These are phyloP conservation scores for Hippopotamyrus pictus DNA, from an alignment of 2,797 vertebrate species.

Conservation along the genomic window DNA sequence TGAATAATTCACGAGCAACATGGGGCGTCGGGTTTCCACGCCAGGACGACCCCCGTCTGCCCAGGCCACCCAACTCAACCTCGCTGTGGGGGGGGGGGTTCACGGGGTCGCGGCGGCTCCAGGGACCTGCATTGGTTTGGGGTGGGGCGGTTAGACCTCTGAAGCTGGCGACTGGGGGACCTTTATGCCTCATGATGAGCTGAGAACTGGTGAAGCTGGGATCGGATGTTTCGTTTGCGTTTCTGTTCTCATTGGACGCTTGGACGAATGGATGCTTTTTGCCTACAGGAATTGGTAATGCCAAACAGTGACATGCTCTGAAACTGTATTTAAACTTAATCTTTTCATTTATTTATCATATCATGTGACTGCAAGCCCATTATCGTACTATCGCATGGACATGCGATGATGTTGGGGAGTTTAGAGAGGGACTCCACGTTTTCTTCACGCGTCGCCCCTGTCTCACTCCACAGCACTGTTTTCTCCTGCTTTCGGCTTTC, in stretches of 20 bases:
- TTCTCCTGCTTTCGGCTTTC: neutral
- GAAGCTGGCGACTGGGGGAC: neutral
- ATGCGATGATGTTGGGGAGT: constrained; percentile 39
- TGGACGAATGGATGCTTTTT: neutral
- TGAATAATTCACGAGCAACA: constrained; percentile 73
- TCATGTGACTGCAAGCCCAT: constrained; percentile 35
- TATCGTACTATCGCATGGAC: constrained; percentile 51
- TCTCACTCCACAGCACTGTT: neutral
- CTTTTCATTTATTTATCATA: neutral
- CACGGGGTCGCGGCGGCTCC: constrained; percentile 18
- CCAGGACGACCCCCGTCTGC: constrained; percentile 15
- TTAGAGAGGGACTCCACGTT: constrained; percentile 17
- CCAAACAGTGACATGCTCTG: neutral
- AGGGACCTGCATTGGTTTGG: neutral
- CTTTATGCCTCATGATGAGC: neutral
- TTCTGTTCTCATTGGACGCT: neutral
- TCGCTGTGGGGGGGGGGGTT: neutral
- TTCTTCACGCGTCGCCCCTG: neutral
- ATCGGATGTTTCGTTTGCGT: neutral
- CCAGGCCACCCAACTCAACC: neutral
- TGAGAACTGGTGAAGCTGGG: constrained; percentile 16
- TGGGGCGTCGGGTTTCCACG: constrained; percentile 47
- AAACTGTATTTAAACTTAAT: neutral
- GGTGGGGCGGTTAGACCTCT: neutral
- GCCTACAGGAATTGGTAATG: neutral